Evolutionary conservation across 2,888 invertebrate genomes (phyloP).

Genomic region (Tupiocoris notatus): DNA sequence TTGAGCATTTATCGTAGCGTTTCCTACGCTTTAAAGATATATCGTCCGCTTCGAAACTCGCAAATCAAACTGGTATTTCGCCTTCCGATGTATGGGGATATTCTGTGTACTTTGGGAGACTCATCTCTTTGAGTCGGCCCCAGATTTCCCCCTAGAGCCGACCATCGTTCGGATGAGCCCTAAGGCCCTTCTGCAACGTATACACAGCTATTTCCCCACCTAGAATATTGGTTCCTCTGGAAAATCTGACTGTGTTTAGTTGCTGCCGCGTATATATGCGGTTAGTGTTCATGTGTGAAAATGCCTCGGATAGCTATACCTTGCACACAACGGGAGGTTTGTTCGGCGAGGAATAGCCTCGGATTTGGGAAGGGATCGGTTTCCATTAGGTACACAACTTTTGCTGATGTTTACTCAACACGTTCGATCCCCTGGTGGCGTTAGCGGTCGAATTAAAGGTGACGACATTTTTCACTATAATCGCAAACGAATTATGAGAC

Average conservation of each 20-base stretch:
- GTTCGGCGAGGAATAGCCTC: not conserved
- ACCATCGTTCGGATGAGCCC: too few species aligned
- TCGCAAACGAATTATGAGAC: too few species aligned
- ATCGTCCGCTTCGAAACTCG: not conserved
- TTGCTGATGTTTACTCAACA: constrained; percentile 25
- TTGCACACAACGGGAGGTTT: too few species aligned
- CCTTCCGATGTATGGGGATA: not conserved
- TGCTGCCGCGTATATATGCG: too few species aligned
- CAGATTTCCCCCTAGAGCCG: too few species aligned
- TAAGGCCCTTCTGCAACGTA: too few species aligned
- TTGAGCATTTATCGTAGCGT: too few species aligned
- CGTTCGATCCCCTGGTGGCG: not conserved
- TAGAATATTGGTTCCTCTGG: not conserved
- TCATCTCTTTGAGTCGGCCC: not conserved
- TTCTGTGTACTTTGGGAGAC: not conserved
- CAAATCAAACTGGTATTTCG: not conserved
- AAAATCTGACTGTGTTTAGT: not conserved
- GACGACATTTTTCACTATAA: not conserved
- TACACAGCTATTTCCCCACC: too few species aligned
- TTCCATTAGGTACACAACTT: constrained; percentile 6
- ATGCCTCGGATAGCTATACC: not conserved
- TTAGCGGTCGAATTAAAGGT: not conserved
- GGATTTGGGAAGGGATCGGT: constrained; percentile 11
- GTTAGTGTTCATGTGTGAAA: too few species aligned
- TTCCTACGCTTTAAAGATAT: too few species aligned